Conservation (phyloP, 2,113 vertebrate species). For the Nerophis lumbriciformis region DNA sequence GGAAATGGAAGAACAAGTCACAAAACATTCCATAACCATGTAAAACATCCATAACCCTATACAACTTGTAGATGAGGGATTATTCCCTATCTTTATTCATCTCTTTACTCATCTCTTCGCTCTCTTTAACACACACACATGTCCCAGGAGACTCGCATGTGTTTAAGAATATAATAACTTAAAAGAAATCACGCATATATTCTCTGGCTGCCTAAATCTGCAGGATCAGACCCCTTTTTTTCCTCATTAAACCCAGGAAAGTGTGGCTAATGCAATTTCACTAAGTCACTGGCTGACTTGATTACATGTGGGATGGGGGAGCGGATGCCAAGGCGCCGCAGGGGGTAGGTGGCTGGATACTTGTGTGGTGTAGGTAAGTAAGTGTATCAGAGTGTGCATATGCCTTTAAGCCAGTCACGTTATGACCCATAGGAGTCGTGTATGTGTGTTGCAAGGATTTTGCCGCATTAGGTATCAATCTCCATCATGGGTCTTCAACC, state of each 20-base stretch:
- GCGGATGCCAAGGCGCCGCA: conserved; percentile 42
- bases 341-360: conserved; percentile 24
- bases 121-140: conserved; percentile 8
- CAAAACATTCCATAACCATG: too few relatives aligned
- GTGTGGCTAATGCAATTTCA: conserved; percentile 82
- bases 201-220: conserved; percentile 47
- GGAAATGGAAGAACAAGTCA: background rate
- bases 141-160: conserved; percentile 36
- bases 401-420: too few relatives aligned
- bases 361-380: conserved; percentile 31
- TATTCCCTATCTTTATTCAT: conserved; percentile 20
- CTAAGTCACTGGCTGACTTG: conserved; percentile 78
- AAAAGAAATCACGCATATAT: conserved; percentile 54
- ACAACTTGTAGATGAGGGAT: conserved; percentile 41
- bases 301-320: conserved; percentile 68
- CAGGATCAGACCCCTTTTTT: conserved; percentile 67
- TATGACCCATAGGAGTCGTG: background rate
- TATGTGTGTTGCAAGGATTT: conserved; percentile 45
- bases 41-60: too few relatives aligned
- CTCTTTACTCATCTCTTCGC: conserved; percentile 18
- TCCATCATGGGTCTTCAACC: too few relatives aligned
- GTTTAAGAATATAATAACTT: conserved; percentile 19
- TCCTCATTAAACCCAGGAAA: conserved; percentile 77
- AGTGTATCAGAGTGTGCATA: conserved; percentile 16
- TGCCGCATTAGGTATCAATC: conserved; percentile 53